A percentile compares a stretch with the other conserved stretches of the same genome.
Conservation (phyloP, 2,888 invertebrate genomes). For the Aphrophora alni region DNA sequence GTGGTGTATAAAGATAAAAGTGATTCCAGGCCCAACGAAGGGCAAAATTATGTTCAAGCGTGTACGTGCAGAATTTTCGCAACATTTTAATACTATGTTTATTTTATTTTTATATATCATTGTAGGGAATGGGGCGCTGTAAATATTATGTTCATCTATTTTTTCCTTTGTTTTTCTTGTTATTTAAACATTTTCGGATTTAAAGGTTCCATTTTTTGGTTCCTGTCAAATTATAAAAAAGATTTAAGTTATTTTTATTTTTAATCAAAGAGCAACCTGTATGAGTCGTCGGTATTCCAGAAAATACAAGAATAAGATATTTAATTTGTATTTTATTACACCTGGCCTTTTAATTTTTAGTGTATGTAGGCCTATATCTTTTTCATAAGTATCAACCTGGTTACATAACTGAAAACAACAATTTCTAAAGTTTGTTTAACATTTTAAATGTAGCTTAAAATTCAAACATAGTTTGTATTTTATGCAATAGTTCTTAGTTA, state of each 20-base stretch:
- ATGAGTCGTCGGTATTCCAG: background rate
- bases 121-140: background rate
- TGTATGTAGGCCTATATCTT: too few species aligned
- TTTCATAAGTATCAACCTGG: too few species aligned
- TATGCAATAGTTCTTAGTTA: too few species aligned
- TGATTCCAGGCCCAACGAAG: constrained; percentile 31
- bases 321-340: too few species aligned
- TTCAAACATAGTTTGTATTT: too few species aligned
- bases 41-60: constrained; percentile 14
- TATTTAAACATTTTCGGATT: background rate
- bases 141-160: background rate
- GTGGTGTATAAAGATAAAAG: constrained; percentile 25
- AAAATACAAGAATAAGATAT: constrained; percentile 2
- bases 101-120: constrained; percentile 9
- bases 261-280: background rate
- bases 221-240: background rate
- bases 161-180: background rate
- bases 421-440: too few species aligned
- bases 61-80: background rate
- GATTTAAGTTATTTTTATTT: background rate
- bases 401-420: too few species aligned
- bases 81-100: background rate
- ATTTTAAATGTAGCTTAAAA: too few species aligned
- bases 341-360: too few species aligned
- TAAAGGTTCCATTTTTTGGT: background rate